Base-by-base conservation (phyloP, 1,140 invertebrate genomes). In the Belonocnema kinseyi region DNA sequence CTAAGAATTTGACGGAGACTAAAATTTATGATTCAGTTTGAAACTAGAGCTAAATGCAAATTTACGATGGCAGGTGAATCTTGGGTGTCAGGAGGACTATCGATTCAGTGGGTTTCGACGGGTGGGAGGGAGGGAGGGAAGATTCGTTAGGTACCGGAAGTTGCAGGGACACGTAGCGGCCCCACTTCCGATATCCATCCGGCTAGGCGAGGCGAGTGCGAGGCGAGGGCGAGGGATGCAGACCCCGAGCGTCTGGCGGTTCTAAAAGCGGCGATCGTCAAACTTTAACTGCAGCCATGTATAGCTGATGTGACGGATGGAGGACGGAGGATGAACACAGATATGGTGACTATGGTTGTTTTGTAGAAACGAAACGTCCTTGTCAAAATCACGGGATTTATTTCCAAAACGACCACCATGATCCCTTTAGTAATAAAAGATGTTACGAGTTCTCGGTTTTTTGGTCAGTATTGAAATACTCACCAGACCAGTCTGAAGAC, bases 211-310 rank as follows among this genome's bases (percentile, higher is more conserved):
- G 58, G 4, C 58, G 21, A 66, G 26, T 11, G 16, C 10, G 53
- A 56, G 53, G 17, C 16, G 17, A 17, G 19, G 54, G 21, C 17
- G 11, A n/a, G 21, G 26, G 61, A 66, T 66, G 61, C 61, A 66
- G 61, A 66, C 61, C 61, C 61, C n/a, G 61, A 66, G 4, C 61
- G 61, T 66, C 61, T 66, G 61, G 61, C 33, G 26, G 61, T 66
- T 66, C 61, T 66, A 66, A 66, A 66, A 66, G 61, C 61, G 61
- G 40, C 61, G 61, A 66, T 66, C 61, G 61, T 66, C 61, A 66
- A 66, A 66, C 61, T 66, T 66, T 66, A 66, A 66, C 61, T 66
- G 61, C 13, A 66, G 26, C 61, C 61, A 33, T 33, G 26, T 33
- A 33, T 33, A 66, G 61, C 61, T 66, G 61, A 66, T 66, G 16